Conservation (phyloP, 2,113 vertebrate species). For the Sylvietta virens region DNA sequence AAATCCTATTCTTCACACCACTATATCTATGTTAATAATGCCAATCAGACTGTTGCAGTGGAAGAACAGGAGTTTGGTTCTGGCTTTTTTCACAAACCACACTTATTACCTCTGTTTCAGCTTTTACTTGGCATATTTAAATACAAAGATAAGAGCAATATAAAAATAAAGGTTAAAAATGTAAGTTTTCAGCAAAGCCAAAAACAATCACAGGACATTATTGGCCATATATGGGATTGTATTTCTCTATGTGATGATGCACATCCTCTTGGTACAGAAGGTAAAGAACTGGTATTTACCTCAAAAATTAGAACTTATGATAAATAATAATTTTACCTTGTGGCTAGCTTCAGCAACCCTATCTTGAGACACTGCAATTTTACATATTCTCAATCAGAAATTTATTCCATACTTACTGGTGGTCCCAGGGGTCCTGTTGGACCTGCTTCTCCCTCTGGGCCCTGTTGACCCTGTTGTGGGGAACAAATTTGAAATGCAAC, state of each 20-base stretch:
- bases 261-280: neutral
- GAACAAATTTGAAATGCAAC: neutral
- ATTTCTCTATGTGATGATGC: neutral
- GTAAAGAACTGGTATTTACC: neutral
- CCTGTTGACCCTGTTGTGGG: conserved; percentile 83
- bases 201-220: neutral
- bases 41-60: neutral
- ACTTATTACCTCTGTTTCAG: neutral
- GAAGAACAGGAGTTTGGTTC: neutral
- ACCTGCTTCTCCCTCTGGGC: conserved; percentile 86
- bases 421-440: conserved; percentile 83
- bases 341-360: neutral
- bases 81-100: neutral
- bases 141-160: neutral
- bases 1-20: neutral
- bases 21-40: neutral
- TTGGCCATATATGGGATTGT: neutral
- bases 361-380: neutral
- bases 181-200: neutral
- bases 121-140: neutral
- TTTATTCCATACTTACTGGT: conserved; percentile 77
- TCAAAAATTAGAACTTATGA: neutral
- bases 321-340: neutral
- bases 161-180: neutral
- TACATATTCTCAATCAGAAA: neutral